phyloP scores from a whole-genome alignment of 1,140 invertebrate species.

The Chrysopa pallens region DNA sequence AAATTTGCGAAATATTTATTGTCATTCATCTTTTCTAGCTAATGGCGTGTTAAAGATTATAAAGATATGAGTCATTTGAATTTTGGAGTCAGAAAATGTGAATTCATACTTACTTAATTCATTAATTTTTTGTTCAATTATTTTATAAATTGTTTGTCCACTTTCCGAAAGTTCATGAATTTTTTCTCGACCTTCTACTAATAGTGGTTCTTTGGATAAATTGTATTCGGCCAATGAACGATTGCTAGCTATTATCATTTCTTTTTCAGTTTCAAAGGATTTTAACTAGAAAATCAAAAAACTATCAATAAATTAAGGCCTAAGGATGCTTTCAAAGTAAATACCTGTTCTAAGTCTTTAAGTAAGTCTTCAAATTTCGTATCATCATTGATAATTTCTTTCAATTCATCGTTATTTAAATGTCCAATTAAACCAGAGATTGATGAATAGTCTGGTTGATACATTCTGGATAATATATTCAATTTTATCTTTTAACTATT shows the following conservation, averaged over 20 bases:
- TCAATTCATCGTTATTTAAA: slow-evolving; percentile 53
- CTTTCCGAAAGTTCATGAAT: slow-evolving; percentile 48
- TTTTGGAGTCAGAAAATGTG: no score
- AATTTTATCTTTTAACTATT: no score
- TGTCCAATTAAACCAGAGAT: slow-evolving; percentile 23
- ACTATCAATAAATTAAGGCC: slow-evolving; percentile 1
- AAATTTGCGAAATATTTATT: no score
- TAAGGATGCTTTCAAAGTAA: slow-evolving; percentile 6
- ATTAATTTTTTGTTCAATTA: slow-evolving; percentile 46
- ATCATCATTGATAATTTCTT: slow-evolving; percentile 69
- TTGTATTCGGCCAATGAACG: slow-evolving; percentile 75
- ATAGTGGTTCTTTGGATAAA: slow-evolving; percentile 58
- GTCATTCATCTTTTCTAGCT: no score
- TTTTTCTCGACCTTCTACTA: slow-evolving; percentile 49
- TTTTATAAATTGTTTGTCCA: slow-evolving; percentile 42
- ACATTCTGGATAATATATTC: neutral
- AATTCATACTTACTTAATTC: slow-evolving; percentile 40
- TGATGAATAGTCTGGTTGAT: neutral
- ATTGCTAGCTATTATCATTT: slow-evolving; percentile 69
- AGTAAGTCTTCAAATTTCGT: slow-evolving; percentile 63
- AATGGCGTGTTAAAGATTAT: no score
- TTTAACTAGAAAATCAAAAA: slow-evolving; percentile 41
- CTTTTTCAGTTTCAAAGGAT: slow-evolving; percentile 62
- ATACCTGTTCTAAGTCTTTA: slow-evolving; percentile 59
- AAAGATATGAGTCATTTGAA: neutral